Conservation (phyloP, 1,140 invertebrate species). For the Colletes gigas region DNA sequence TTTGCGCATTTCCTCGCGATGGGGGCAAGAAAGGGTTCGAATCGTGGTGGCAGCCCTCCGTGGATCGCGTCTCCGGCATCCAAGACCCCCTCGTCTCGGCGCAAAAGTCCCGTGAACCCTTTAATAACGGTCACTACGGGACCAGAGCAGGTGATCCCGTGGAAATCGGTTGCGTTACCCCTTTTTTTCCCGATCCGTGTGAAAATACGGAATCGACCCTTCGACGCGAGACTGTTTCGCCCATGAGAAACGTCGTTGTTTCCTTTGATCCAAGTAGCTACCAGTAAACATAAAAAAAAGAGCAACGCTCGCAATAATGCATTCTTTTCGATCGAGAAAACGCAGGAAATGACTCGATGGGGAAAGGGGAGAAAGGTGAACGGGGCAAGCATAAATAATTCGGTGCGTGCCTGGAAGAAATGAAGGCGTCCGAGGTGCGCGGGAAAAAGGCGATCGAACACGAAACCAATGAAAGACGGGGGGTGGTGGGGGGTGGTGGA, state of each 20-base stretch:
- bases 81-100: slow-evolving; percentile 4
- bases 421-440: not conserved
- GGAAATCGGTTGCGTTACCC: slow-evolving; percentile 17
- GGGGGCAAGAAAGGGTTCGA: slow-evolving; percentile 43
- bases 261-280: slow-evolving; percentile 15
- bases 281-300: not conserved
- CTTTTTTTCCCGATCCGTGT: slow-evolving; percentile 61
- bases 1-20: slow-evolving; percentile 15
- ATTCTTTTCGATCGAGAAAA: slow-evolving; percentile 35
- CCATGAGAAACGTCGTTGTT: not conserved
- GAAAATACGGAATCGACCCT: slow-evolving; percentile 54
- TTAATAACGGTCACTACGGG: slow-evolving; percentile 29
- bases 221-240: slow-evolving; percentile 15
- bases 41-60: not conserved
- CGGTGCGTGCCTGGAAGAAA: slow-evolving; percentile 12
- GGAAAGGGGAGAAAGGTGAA: not conserved
- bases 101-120: slow-evolving; percentile 1
- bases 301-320: slow-evolving; percentile 26
- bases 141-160: slow-evolving; percentile 43
- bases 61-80: not conserved
- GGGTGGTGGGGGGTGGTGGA: not conserved
- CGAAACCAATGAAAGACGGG: not conserved
- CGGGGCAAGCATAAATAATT: slow-evolving; percentile 47
- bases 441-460: slow-evolving; percentile 29
- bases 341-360: slow-evolving; percentile 20